Evolutionary conservation across 2,888 invertebrate species (phyloP), one percentile per base, ranked within the genome.

Genomic region (Orgyia antiqua): DNA sequence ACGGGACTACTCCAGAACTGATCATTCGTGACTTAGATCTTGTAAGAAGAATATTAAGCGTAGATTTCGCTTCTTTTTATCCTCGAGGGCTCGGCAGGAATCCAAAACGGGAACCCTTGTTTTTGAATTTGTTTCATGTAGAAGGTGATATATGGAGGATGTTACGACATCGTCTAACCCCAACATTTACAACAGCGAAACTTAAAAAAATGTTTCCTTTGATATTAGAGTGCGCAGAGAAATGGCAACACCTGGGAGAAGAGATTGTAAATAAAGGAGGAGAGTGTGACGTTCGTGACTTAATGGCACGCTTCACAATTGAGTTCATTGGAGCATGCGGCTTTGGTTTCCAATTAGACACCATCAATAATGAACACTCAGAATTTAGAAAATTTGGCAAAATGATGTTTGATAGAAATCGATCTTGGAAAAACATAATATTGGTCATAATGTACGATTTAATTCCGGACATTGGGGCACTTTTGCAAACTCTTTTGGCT

Each of bases 161-260:
- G 6, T 32, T 74, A 8, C 58, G 80, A 1, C 71, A 78, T 33
- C 63, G 71, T 4, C 29, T 80, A n/a, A 77, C 80, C 8, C 58
- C 77, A 0, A 68, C 77, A 0, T 80, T 80, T 32, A 79, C 79
- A 1, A 69, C 66, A 0, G 68, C 71, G 2, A 78, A 79, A 33
- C 41, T 82, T 15, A 74, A 68, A 32, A 64, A 51, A 2, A 82
- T 80, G 82, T 82, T 76, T 27, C 82, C 80, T 1, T 46, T 82
- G 11, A 57, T 82, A 2, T 58, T 73, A 11, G 54, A 67, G 8
- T 70, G 78, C 29, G 68, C 82, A 0, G 66, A 71, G 27, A 77
- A 71, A 36, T 38, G 78, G 15, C 56, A 68, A 10, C 24, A 12
- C 0, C 39, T 62, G 0, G 59, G 67, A 1, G 68, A 63, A 5